phyloP scores from a whole-genome alignment of 2,888 invertebrate species.

The Hydroisotoma schaefferi region DNA sequence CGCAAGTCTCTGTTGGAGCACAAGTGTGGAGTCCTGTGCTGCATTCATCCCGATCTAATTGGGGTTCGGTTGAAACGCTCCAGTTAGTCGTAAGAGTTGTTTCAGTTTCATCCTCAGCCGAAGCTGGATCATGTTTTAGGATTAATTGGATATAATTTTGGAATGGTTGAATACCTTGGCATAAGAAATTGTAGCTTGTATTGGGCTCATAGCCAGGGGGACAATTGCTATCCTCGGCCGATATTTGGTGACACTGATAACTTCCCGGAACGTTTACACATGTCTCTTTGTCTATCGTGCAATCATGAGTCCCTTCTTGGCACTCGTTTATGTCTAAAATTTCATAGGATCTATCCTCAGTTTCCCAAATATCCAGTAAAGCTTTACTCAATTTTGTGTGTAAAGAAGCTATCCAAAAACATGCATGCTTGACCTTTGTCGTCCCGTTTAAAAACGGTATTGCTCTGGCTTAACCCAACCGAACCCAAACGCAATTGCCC shows the following conservation, averaged over 20 bases:
- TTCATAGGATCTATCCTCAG: too few species aligned
- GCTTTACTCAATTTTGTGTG: too few species aligned
- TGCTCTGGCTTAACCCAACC: too few species aligned
- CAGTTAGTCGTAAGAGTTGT: conserved; percentile 1
- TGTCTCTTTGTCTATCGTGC: conserved; percentile 42
- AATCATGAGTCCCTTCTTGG: conserved; percentile 49
- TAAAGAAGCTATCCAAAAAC: too few species aligned
- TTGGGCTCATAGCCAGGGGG: conserved; percentile 50
- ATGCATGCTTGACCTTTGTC: too few species aligned
- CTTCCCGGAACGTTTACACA: conserved; percentile 47
- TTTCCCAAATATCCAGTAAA: too few species aligned
- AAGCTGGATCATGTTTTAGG: too few species aligned
- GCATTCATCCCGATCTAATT: conserved; percentile 64
- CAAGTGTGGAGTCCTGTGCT: conserved; percentile 59
- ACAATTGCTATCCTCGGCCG: conserved; percentile 45
- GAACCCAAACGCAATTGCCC: too few species aligned
- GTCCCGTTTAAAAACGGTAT: too few species aligned
- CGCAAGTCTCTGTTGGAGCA: conserved; percentile 51
- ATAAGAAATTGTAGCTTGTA: conserved; percentile 48
- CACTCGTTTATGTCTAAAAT: conserved; percentile 53
- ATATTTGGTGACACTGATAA: conserved; percentile 48
- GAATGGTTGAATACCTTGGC: conserved; percentile 40
- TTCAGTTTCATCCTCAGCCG: too few species aligned
- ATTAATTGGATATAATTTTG: too few species aligned
- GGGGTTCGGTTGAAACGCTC: too few species aligned